Conservation (phyloP, 2,797 vertebrate species). For the Otolemur crassicaudatus region DNA sequence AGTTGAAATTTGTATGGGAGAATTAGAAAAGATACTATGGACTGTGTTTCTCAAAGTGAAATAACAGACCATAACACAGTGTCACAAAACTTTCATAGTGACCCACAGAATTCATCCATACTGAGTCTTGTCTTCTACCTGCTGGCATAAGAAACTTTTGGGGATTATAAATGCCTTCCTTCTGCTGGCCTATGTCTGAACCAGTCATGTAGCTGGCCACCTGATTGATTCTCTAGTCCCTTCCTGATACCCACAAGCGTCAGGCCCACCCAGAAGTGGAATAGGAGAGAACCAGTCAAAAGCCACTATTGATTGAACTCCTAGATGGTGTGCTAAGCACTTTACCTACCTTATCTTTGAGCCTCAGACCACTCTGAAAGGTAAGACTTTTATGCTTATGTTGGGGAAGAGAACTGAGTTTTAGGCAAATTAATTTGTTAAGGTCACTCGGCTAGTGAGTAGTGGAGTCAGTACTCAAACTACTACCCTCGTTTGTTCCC, state of each 20-base stretch:
- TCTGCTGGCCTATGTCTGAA: not conserved
- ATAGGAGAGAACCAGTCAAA: not conserved
- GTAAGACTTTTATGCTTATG: not conserved
- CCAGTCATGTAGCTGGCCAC: not conserved
- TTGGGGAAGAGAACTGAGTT: conserved; percentile 5
- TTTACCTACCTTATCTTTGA: not conserved
- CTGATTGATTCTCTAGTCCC: no score
- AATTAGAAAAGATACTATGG: no score
- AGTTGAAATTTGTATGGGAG: no score
- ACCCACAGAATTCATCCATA: not conserved
- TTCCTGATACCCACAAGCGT: not conserved
- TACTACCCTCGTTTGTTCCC: not conserved
- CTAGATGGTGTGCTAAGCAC: not conserved
- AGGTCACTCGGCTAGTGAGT: not conserved
- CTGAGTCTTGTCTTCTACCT: not conserved
- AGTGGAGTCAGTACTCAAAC: not conserved
- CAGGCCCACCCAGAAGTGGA: not conserved
- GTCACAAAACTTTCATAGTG: no score
- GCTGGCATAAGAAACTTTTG: not conserved
- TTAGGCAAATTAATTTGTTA: not conserved
- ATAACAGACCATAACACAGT: no score
- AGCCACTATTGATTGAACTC: not conserved
- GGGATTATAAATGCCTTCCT: not conserved
- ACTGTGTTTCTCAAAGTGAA: no score
- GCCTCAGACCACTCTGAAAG: not conserved